Evolutionary conservation across 2,113 vertebrate genomes (phyloP).

Genomic region (Kryptolebias marmoratus): DNA sequence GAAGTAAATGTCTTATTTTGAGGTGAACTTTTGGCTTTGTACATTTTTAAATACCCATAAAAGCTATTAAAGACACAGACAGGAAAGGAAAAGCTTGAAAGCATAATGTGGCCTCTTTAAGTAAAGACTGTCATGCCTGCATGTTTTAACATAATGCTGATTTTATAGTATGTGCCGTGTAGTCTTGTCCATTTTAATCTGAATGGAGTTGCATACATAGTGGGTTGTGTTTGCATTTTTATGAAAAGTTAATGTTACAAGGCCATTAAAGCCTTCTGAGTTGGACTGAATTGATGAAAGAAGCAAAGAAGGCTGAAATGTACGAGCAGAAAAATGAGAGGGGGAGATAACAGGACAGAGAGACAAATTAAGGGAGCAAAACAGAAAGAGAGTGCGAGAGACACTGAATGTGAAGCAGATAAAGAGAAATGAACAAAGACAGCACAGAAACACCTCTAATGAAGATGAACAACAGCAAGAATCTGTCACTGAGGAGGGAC

Average conservation of each 20-base stretch:
- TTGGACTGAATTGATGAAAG: slow-evolving; percentile 24
- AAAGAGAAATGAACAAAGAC: slow-evolving; percentile 57
- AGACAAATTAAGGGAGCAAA: slow-evolving; percentile 27
- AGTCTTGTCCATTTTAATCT: slow-evolving; percentile 32
- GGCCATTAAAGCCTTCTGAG: slow-evolving; percentile 25
- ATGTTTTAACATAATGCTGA: slow-evolving; percentile 23
- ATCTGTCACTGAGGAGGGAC: slow-evolving; percentile 46
- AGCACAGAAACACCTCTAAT: slow-evolving; percentile 60
- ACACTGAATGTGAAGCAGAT: slow-evolving; percentile 34
- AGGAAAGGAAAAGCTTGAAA: not conserved
- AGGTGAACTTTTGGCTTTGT: not conserved
- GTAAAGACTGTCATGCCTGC: slow-evolving; percentile 27
- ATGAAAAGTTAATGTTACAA: slow-evolving; percentile 23
- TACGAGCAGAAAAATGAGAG: slow-evolving; percentile 17
- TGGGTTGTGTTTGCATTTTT: slow-evolving; percentile 33
- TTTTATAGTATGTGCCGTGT: slow-evolving; percentile 7
- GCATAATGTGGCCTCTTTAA: slow-evolving; percentile 6
- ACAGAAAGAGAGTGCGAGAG: slow-evolving; percentile 26
- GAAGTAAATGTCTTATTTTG: not conserved
- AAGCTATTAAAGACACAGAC: not conserved
- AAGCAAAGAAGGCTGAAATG: not conserved
- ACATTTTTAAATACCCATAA: not conserved
- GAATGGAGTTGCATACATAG: slow-evolving; percentile 29
- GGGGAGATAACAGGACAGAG: slow-evolving; percentile 20
- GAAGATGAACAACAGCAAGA: slow-evolving; percentile 63